Evolutionary conservation across 1,140 invertebrate genomes (phyloP), one percentile per base, ranked within the genome.

Genomic region (Mamestra configurata): DNA sequence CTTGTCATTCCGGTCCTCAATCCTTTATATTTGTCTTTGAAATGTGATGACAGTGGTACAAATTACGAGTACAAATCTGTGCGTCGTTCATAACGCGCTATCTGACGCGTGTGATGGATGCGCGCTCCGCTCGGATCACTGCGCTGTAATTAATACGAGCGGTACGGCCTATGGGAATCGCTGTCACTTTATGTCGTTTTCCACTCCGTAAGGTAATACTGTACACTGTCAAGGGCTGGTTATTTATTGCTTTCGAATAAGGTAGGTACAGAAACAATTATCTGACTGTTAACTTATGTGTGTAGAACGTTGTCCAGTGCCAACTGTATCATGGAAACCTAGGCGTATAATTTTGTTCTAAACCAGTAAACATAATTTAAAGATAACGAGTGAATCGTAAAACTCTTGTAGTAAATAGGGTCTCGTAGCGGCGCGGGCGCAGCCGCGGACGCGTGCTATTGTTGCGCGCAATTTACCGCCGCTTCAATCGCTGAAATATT

Each of bases 21-120:
- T 93, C 88, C 91, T 94, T 95, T 94, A 94, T 94, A 93, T 95
- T 95, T 95, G 93, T 95, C 93, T 95, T 94, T 95, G 92, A 94
- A 93, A 94, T 93, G 92, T 94, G 93, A 94, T 94, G 93, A 94
- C 93, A 94, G 92, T 92, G 88, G 89, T 94, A 94, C 93, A 94
- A 94, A 94, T 94, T 93, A 94, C 90, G 90, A 88, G 79, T 92
- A 94, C 93, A 94, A 93, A 94, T 93, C 92, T 92, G 89, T 92
- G 88, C 82, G 92, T 91, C 91, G 88, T 93, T 92, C 92, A 93
- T 93, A 93, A 92, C 87, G 89, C 87, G 88, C 85, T 94, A 94
- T 94, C 92, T 92, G 78, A 86, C 84, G 77, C 86, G 80, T 24
- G 87, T 94, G 93, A 94, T 94, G 92, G 93, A 94, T 94, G 93